A percentile compares a stretch with the other conserved stretches of the same genome.
Evolutionary conservation across 2,888 invertebrate species (phyloP).

Genomic region (Aromia moschata): DNA sequence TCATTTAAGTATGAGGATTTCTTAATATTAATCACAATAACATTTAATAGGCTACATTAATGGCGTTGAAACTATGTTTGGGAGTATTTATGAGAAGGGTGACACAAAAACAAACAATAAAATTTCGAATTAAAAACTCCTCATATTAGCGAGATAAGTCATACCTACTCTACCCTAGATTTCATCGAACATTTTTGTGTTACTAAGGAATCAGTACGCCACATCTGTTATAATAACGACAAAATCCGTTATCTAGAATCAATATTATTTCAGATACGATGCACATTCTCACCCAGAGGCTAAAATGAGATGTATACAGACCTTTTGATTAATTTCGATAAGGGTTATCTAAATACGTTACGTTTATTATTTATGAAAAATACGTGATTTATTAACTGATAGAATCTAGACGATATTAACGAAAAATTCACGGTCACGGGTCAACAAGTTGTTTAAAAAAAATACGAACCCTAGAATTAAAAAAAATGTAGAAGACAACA

Average conservation of each 20-base stretch:
- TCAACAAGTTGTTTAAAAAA: too few species aligned
- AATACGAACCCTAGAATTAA: too few species aligned
- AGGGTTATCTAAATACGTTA: constrained; percentile 6
- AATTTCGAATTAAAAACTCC: not conserved
- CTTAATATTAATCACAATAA: too few species aligned
- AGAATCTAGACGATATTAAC: too few species aligned
- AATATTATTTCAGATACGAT: constrained; percentile 11
- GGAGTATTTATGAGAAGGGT: too few species aligned
- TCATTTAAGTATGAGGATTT: too few species aligned
- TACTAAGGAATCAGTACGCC: too few species aligned
- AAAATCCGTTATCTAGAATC: constrained; percentile 18
- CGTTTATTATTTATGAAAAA: not conserved
- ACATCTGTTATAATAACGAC: not conserved
- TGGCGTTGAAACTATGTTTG: too few species aligned
- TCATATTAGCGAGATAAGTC: not conserved
- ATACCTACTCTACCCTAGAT: not conserved
- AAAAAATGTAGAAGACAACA: too few species aligned
- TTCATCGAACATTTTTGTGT: too few species aligned
- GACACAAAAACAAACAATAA: not conserved
- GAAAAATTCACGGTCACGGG: too few species aligned
- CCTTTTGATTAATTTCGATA: constrained; percentile 8
- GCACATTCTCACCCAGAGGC: constrained; percentile 2
- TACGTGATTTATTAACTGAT: not conserved
- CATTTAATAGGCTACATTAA: too few species aligned
- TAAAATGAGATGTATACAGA: constrained; percentile 1